These are phyloP conservation scores for Fabriciana adippe DNA, from an alignment of 2,888 invertebrate species.

Conservation along the genomic window DNA sequence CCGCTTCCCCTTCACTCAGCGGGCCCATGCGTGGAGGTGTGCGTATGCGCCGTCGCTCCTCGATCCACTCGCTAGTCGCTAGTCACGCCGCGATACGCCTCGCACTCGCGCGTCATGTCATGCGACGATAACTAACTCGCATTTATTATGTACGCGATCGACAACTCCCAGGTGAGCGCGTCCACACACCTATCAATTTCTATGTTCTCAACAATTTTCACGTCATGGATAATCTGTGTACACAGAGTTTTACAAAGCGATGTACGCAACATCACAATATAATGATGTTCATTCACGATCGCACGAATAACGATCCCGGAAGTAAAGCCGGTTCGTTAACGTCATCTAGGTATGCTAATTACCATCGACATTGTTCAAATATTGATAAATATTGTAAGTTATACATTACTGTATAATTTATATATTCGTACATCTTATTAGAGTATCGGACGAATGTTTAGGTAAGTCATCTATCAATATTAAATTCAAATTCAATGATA, in stretches of 20 bases:
- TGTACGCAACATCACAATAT: conserved; percentile 58
- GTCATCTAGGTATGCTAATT: conserved; percentile 76
- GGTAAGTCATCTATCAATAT: conserved; percentile 15
- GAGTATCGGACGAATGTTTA: conserved; percentile 4
- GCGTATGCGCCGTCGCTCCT: conserved; percentile 53
- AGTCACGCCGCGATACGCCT: conserved; percentile 72
- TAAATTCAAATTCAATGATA: not conserved
- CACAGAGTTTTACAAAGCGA: conserved; percentile 53
- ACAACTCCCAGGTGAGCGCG: conserved; percentile 79
- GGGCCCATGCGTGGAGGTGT: conserved; percentile 68
- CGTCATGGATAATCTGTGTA: conserved; percentile 45
- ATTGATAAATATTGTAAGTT: conserved; percentile 42
- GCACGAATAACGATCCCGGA: conserved; percentile 76
- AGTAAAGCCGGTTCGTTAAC: conserved; percentile 77
- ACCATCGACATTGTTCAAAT: conserved; percentile 64
- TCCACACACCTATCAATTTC: conserved; percentile 30
- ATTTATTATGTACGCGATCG: conserved; percentile 77
- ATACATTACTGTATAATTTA: conserved; percentile 16
- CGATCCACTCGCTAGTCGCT: conserved; percentile 51
- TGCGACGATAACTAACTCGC: conserved; percentile 63
- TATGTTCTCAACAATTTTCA: conserved; percentile 33
- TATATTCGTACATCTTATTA: conserved; percentile 3
- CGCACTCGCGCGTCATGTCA: conserved; percentile 54
- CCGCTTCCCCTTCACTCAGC: conserved; percentile 79
- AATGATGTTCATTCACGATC: conserved; percentile 72